phyloP scores from a whole-genome alignment of 2,797 vertebrate species.

The Echiichthys vipera region DNA sequence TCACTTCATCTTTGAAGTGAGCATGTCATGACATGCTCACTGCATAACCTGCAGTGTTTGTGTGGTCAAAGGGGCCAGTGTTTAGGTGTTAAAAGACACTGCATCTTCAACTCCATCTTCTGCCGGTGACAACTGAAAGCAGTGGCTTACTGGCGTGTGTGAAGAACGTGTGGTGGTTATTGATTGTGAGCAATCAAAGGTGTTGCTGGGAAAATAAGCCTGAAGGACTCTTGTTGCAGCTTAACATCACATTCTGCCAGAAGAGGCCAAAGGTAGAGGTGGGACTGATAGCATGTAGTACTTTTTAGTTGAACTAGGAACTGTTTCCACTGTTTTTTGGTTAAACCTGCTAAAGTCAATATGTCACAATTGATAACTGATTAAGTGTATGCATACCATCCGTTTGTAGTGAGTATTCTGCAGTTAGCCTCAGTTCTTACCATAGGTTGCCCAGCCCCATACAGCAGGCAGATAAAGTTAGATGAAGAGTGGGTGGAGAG shows the following conservation, averaged over 20 bases:
- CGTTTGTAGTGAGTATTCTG: background rate
- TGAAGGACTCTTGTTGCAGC: constrained; percentile 5
- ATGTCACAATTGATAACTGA: background rate
- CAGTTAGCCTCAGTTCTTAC: background rate
- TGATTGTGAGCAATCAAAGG: constrained; percentile 25
- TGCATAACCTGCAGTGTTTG: constrained; percentile 6
- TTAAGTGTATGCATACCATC: background rate
- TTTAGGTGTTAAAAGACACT: background rate
- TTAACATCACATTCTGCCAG: background rate
- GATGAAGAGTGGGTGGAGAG: background rate
- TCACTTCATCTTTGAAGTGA: constrained; percentile 45
- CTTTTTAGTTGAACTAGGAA: background rate
- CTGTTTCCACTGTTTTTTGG: background rate
- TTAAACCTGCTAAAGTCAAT: background rate
- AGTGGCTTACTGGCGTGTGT: constrained; percentile 18
- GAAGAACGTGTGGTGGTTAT: constrained; percentile 17
- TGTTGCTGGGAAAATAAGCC: background rate
- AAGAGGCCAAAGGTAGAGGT: background rate
- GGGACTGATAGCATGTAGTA: background rate
- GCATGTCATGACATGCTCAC: constrained; percentile 2
- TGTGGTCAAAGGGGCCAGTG: constrained; percentile 14
- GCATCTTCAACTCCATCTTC: constrained; percentile 23
- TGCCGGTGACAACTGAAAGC: constrained; percentile 17
- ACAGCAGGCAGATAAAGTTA: background rate
- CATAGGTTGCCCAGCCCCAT: background rate